Evolutionary conservation across 2,113 vertebrate genomes (phyloP), one percentile per base, ranked within the genome.

Genomic region (Naja naja): DNA sequence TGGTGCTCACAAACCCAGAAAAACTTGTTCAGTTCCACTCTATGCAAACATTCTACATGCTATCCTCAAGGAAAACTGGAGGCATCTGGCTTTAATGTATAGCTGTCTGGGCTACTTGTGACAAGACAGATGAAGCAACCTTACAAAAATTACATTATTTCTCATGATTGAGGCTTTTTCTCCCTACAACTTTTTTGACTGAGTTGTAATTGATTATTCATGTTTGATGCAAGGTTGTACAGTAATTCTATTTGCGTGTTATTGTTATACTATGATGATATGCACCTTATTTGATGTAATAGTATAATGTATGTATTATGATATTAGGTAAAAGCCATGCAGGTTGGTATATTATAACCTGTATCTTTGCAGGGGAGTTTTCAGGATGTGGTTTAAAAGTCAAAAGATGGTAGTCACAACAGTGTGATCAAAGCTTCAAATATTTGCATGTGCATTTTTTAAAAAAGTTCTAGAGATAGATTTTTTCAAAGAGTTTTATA

Each of bases 111-210:
- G 27, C 39, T 95, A 47, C 22, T 92, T 89, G 47, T 52, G 95
- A 89, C 43, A 94, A 88, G 25, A 56, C 12, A 88, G 90, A 94
- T 4, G 11, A 92, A 94, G 92, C 4, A 93, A 95, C 58, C 64
- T 90, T 81, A 20, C 60, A 96, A 95, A 85, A 25, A 95, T 90
- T 20, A 60, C 49, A 43, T 90, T 85, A 74, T 5, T 58, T 87
- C 54, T 93, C 81, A 92, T 39, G 85, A 30, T 39, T 34, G 56
- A 81, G 89, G 34, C 7, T 81, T 89, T 86, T 85, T 54, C 16
- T 92, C 92, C 27, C 22, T 52, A 4, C 11, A 58, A 4, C 30
- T 25, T 45, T 74, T 85, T 16, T 85, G 30, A 85, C 14, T 56
- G 85, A 11, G 2, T 53, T 56, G 74, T 81, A 81, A 81, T 81